These are phyloP conservation scores for Sebastolobus alascanus DNA, from an alignment of 2,797 vertebrate genomes.

Conservation along the genomic window DNA sequence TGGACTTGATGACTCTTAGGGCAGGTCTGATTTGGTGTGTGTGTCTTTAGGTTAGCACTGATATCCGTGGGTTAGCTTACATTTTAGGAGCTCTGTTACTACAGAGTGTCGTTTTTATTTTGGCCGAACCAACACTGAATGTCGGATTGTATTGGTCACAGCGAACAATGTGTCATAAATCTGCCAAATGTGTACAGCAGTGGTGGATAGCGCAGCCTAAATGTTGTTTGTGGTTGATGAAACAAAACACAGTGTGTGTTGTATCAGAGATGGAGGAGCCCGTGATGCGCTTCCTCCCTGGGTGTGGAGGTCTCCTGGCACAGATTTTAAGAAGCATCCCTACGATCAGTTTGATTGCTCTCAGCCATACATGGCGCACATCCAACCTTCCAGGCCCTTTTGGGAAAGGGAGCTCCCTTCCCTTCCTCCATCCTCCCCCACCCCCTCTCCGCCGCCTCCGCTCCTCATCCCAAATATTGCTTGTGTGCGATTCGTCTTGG, in stretches of 20 bases:
- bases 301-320: slow-evolving; percentile 58
- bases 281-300: slow-evolving; percentile 55
- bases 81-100: not conserved
- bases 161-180: slow-evolving; percentile 74
- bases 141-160: slow-evolving; percentile 39
- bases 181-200: slow-evolving; percentile 29
- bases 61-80: slow-evolving; percentile 14
- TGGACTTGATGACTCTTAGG: slow-evolving; percentile 5
- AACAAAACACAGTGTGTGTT: slow-evolving; percentile 10
- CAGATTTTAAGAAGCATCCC: slow-evolving; percentile 67
- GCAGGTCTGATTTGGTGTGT: slow-evolving; percentile 22
- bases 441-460: slow-evolving; percentile 27
- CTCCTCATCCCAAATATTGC: slow-evolving; percentile 76
- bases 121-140: not conserved
- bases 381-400: slow-evolving; percentile 73
- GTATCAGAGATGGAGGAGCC: slow-evolving; percentile 49
- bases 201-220: not conserved
- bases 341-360: slow-evolving; percentile 73
- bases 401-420: slow-evolving; percentile 63
- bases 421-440: slow-evolving; percentile 54
- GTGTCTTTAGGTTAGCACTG: slow-evolving; percentile 30
- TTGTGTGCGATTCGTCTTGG: slow-evolving; percentile 67
- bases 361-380: slow-evolving; percentile 65
- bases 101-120: not conserved
- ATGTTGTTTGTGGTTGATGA: slow-evolving; percentile 17